Percentiles rank a stretch among this genome's conserved stretches.
These are phyloP conservation scores for Neodon shergylaensis DNA, from an alignment of 2,113 vertebrate genomes.

Conservation along the genomic window DNA sequence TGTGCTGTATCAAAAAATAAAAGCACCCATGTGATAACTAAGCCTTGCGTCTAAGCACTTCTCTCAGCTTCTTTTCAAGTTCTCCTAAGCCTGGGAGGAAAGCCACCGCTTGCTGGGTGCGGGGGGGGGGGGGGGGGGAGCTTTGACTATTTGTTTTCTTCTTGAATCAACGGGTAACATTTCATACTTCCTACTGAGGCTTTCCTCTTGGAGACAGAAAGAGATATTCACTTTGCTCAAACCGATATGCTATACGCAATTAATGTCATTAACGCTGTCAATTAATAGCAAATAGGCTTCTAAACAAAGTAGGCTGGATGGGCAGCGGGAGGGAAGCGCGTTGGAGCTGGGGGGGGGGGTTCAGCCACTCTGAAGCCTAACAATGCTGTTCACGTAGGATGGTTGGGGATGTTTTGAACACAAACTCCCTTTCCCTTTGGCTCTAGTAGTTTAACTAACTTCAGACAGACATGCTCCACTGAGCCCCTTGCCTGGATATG, in stretches of 20 bases:
- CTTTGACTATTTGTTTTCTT: slow-evolving; percentile 70
- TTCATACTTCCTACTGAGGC: slow-evolving; percentile 80
- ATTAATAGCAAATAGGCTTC: slow-evolving; percentile 78
- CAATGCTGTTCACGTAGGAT: slow-evolving; percentile 52
- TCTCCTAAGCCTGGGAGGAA: slow-evolving; percentile 48
- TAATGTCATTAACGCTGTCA: slow-evolving; percentile 80
- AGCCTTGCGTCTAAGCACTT: slow-evolving; percentile 67
- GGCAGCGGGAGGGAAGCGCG: slow-evolving; percentile 64
- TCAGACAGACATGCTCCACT: slow-evolving; percentile 64
- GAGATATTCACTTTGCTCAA: slow-evolving; percentile 83
- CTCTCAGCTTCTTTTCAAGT: slow-evolving; percentile 33
- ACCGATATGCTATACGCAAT: slow-evolving; percentile 83
- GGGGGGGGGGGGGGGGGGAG: background rate
- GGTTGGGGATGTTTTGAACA: slow-evolving; percentile 34
- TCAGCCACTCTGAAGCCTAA: slow-evolving; percentile 48
- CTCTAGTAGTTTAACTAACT: slow-evolving; percentile 74
- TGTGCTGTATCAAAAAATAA: slow-evolving; percentile 63
- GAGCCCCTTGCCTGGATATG: slow-evolving; percentile 54
- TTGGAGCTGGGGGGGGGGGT: background rate
- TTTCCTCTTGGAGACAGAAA: slow-evolving; percentile 77
- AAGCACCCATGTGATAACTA: slow-evolving; percentile 67
- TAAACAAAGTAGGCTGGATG: slow-evolving; percentile 76
- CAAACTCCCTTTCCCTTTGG: slow-evolving; percentile 67
- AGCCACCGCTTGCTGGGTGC: background rate
- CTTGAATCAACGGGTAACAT: slow-evolving; percentile 77